Evolutionary conservation across 2,113 vertebrate genomes (phyloP).

Genomic region (Hyla sarda): DNA sequence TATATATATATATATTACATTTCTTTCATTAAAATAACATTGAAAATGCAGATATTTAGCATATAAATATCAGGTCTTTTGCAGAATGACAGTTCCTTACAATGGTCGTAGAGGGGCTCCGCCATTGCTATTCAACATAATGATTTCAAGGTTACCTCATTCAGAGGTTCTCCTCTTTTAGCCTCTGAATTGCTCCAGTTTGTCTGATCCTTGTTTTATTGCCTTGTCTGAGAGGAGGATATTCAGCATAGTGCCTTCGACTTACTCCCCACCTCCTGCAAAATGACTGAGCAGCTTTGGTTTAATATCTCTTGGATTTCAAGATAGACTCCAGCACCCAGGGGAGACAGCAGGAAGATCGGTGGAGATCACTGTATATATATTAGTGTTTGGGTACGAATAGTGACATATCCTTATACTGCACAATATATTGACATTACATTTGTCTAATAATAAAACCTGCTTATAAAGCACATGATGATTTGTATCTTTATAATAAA

Average conservation of each 20-base stretch:
- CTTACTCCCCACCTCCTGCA: slow-evolving; percentile 56
- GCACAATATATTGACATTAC: not conserved
- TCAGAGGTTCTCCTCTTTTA: slow-evolving; percentile 58
- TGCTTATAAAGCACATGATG: not conserved
- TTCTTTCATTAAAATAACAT: too few relatives aligned
- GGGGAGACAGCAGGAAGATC: slow-evolving; percentile 49
- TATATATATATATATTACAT: too few relatives aligned
- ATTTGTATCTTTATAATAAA: not conserved
- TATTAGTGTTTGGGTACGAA: slow-evolving; percentile 47
- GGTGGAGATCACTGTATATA: slow-evolving; percentile 53
- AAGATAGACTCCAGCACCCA: slow-evolving; percentile 50
- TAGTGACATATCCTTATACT: not conserved
- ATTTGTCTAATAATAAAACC: not conserved
- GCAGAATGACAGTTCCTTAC: not conserved
- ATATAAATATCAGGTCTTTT: not conserved
- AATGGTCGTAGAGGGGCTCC: slow-evolving; percentile 11
- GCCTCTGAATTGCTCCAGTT: slow-evolving; percentile 60
- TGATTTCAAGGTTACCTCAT: slow-evolving; percentile 57
- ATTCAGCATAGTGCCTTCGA: slow-evolving; percentile 47
- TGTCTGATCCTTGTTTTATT: slow-evolving; percentile 61
- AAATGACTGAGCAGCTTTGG: slow-evolving; percentile 57
- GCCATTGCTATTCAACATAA: not conserved
- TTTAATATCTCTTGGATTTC: slow-evolving; percentile 60
- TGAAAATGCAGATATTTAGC: not conserved
- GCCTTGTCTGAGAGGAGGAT: slow-evolving; percentile 59